Evolutionary conservation across 1,140 invertebrate species (phyloP).

Genomic region (Drosophila gunungcola): DNA sequence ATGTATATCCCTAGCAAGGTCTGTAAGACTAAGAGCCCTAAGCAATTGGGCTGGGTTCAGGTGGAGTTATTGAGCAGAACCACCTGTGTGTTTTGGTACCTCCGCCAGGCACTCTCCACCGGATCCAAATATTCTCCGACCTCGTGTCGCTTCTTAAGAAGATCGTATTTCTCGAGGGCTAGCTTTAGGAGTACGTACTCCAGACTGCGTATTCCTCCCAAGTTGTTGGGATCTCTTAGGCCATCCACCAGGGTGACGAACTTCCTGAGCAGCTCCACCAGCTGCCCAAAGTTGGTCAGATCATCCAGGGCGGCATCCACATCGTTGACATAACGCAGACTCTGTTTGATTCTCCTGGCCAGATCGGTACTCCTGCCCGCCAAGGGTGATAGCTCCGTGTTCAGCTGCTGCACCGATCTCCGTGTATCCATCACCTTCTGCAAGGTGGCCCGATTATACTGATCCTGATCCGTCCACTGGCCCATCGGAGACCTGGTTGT

Average conservation of each 20-base stretch:
- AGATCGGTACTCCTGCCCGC: constrained; percentile 65
- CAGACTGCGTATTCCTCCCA: constrained; percentile 50
- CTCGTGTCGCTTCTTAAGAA: constrained; percentile 41
- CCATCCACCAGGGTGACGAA: constrained; percentile 51
- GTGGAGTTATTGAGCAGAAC: constrained; percentile 42
- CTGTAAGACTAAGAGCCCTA: constrained; percentile 1
- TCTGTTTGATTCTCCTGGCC: constrained; percentile 59
- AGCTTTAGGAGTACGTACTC: constrained; percentile 69
- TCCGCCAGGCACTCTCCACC: constrained; percentile 44
- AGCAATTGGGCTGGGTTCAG: constrained; percentile 11
- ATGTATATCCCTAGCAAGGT: constrained; percentile 3
- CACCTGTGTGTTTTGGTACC: constrained; percentile 53
- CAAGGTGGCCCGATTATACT: constrained; percentile 30
- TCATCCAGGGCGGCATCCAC: constrained; percentile 53
- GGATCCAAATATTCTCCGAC: constrained; percentile 39
- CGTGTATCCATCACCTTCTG: constrained; percentile 32
- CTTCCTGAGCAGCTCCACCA: constrained; percentile 53
- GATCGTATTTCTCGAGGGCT: constrained; percentile 57
- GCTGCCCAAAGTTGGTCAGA: constrained; percentile 32
- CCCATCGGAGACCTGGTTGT: constrained; percentile 9
- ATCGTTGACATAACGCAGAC: constrained; percentile 61
- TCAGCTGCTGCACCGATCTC: constrained; percentile 46
- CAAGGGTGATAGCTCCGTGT: constrained; percentile 54
- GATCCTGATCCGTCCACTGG: constrained; percentile 33
- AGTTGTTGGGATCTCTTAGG: constrained; percentile 29